Evolutionary conservation across 2,113 vertebrate species (phyloP), one percentile per base, ranked within the genome.

Genomic region (Lynx canadensis): DNA sequence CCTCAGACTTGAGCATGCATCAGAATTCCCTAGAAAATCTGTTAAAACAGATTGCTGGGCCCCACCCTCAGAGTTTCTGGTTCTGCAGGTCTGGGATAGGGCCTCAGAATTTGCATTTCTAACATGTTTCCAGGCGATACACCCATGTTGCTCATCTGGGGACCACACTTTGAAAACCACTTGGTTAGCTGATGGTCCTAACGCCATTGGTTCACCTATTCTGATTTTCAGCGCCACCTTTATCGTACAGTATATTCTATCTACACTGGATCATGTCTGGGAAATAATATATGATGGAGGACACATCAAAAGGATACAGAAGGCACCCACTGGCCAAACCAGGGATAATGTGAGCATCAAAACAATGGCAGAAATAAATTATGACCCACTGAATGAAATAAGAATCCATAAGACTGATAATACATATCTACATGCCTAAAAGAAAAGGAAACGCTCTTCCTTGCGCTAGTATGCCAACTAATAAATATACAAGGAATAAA

Each of bases 201-300:
- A 60, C 6, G 29, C 23, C 38, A 57, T 84, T 19, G 71, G n/a
- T 57, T 57, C 11, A 48, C 23, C 91, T 86, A 65, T 84, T 63
- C n/a, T 66, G 69, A 91, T 78, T 78, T 91, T 93, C 81, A 83
- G 73, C 63, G 15, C n/a, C 48, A 91, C 52, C 86, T 89, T 74
- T 60, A 57, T 55, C 68, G 73, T 14, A 57, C 21, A 73, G 52
- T 73, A 89, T 92, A 73, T 92, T 45, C 23, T 73, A 66, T n/a
- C 21, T 69, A 55, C 18, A 38, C 7, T 83, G 36, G 45, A 79
- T 69, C 69, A 69, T 71, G 41, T n/a, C n/a, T 94, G 23, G 38
- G 48, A 69, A 80, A 93, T 82, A 66, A 90, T 18, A 79, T 33
- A 91, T 60, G 65, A 71, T 83, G 36, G 23, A 76, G 11, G 41